A percentile compares a stretch with the other conserved stretches of the same genome.
Conservation (phyloP, 2,113 vertebrate genomes). For the Sebastes fasciatus region DNA sequence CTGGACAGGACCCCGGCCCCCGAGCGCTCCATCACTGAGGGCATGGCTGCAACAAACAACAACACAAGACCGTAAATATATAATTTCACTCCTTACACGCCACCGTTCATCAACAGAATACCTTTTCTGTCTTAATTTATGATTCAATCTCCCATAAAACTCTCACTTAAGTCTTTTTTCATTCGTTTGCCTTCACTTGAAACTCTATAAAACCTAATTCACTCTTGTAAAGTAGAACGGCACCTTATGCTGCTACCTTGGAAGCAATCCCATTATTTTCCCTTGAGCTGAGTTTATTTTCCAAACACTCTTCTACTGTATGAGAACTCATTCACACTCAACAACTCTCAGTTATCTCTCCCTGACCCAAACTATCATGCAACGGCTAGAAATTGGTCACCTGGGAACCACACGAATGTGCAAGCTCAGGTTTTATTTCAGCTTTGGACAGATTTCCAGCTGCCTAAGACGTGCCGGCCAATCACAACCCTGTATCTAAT, state of each 20-base stretch:
- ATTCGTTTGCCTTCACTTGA: slow-evolving; percentile 15
- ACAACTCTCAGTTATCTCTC: not conserved
- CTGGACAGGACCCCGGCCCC: slow-evolving; percentile 90
- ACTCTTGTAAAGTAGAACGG: slow-evolving; percentile 11
- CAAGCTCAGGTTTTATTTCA: not conserved
- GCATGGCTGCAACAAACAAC: slow-evolving; percentile 79
- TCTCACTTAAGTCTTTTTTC: not conserved
- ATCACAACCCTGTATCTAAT: not conserved
- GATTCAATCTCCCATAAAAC: slow-evolving; percentile 4
- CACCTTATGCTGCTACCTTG: slow-evolving; percentile 23
- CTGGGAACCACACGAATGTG: not conserved
- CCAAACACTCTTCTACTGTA: slow-evolving; percentile 1
- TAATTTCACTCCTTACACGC: not conserved
- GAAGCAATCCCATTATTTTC: slow-evolving; percentile 2
- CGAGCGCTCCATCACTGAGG: slow-evolving; percentile 92
- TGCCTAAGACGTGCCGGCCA: not conserved
- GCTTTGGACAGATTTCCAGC: not conserved
- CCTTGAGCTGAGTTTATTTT: slow-evolving; percentile 27
- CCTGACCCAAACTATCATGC: not conserved
- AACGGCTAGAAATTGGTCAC: not conserved
- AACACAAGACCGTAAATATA: not conserved
- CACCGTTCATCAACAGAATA: not conserved
- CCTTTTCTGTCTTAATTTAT: not conserved
- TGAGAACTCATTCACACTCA: slow-evolving; percentile 9
- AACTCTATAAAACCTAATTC: slow-evolving; percentile 41